Conservation (phyloP, 2,113 vertebrate genomes). For the Theristicus caerulescens region DNA sequence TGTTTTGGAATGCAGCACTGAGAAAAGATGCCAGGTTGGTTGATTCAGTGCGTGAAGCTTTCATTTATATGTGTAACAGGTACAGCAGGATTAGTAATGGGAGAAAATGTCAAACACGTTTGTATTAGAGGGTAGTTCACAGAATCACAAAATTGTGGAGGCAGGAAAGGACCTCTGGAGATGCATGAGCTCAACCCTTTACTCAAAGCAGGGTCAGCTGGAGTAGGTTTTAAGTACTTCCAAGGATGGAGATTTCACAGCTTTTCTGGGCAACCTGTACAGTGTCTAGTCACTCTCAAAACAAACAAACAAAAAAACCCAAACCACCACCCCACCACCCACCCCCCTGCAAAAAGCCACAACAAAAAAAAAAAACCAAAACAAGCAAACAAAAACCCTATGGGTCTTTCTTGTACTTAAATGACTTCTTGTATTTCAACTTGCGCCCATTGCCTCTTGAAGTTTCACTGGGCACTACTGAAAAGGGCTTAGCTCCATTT, state of each 20-base stretch:
- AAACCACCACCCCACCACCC: no score
- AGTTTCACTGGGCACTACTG: background rate
- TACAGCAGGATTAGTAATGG: background rate
- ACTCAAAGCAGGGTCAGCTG: background rate
- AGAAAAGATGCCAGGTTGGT: background rate
- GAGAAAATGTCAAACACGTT: background rate
- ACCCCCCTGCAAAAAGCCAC: no score
- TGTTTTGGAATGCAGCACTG: background rate
- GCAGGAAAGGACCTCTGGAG: background rate
- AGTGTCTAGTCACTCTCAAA: background rate
- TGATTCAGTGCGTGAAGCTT: background rate
- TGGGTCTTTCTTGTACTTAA: background rate
- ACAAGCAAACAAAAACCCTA: background rate
- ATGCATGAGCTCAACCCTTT: background rate
- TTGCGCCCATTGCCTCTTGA: background rate
- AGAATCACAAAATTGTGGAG: background rate
- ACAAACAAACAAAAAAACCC: background rate
- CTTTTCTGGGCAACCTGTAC: background rate
- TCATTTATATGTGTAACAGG: background rate
- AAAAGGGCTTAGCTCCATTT: background rate
- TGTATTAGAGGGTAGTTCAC: background rate
- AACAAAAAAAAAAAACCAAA: background rate
- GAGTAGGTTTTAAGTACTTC: background rate
- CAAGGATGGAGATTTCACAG: background rate
- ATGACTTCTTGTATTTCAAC: background rate